Conservation (phyloP, 2,113 vertebrate genomes). For the Talpa occidentalis region DNA sequence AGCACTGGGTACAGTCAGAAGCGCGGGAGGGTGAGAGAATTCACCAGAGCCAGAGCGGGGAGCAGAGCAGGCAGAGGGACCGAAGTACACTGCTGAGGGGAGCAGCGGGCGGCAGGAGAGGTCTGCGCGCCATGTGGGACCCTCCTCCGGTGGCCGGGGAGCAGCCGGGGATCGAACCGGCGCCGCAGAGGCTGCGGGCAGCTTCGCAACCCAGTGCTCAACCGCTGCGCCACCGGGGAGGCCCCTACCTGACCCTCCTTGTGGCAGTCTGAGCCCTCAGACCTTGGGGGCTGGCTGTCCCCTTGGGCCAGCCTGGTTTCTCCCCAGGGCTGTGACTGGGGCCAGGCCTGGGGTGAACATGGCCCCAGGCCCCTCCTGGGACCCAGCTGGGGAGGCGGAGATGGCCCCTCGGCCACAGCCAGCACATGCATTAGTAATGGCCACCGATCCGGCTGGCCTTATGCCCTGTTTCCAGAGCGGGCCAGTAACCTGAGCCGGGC, state of each 20-base stretch:
- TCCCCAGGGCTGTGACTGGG: background rate
- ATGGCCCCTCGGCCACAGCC: background rate
- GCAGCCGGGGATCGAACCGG: no score
- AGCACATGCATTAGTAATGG: constrained; percentile 87
- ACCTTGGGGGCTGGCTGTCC: background rate
- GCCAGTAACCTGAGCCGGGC: constrained; percentile 38
- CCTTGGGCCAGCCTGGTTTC: background rate
- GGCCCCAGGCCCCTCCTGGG: background rate
- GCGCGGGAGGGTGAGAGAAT: no score
- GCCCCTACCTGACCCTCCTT: background rate
- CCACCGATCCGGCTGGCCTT: constrained; percentile 82
- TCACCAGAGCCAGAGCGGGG: no score
- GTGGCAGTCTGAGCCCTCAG: background rate
- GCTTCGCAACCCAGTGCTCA: no score
- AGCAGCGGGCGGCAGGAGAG: no score
- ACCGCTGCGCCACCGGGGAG: no score
- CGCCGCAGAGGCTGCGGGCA: no score
- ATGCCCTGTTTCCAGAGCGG: constrained; percentile 83
- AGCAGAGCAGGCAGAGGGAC: no score
- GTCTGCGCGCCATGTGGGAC: no score
- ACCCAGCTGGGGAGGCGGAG: constrained; percentile 48
- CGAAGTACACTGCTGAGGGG: no score
- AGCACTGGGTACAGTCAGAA: background rate
- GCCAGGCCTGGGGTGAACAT: background rate
- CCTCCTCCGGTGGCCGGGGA: no score